These are phyloP conservation scores for Drosophila punjabiensis DNA, from an alignment of 1,140 invertebrate genomes.

Conservation along the genomic window DNA sequence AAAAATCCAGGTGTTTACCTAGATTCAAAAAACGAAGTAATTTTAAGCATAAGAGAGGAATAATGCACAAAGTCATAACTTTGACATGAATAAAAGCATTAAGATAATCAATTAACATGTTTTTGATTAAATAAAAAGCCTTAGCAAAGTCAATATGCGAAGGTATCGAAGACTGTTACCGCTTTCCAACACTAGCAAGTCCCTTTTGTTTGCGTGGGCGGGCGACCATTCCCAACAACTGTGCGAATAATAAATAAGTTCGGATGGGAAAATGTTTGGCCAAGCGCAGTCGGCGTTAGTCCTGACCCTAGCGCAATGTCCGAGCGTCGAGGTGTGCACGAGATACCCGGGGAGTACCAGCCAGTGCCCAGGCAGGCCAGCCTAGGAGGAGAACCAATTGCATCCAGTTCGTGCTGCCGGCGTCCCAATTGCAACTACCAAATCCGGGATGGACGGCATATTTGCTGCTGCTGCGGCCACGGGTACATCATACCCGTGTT, in stretches of 20 bases:
- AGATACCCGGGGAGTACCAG: conserved; percentile 66
- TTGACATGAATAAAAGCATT: too few relatives aligned
- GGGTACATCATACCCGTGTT: conserved; percentile 70
- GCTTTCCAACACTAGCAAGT: conserved; percentile 40
- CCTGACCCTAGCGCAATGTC: conserved; percentile 43
- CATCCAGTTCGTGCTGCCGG: conserved; percentile 58
- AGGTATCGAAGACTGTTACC: conserved; percentile 1
- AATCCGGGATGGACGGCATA: conserved; percentile 20
- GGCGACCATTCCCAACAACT: conserved; percentile 63
- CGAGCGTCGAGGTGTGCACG: conserved; percentile 52
- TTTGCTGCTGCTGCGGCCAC: conserved; percentile 55
- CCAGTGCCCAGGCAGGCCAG: conserved; percentile 46
- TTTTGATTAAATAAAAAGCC: too few relatives aligned
- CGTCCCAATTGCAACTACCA: conserved; percentile 32
- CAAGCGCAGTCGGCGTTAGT: conserved; percentile 39
- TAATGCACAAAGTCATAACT: too few relatives aligned
- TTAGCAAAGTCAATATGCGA: conserved; percentile 12
- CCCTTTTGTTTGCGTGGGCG: conserved; percentile 63
- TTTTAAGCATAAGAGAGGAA: too few relatives aligned
- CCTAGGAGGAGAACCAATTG: conserved; percentile 32
- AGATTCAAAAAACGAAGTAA: too few relatives aligned
- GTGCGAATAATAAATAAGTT: conserved; percentile 75
- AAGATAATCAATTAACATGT: too few relatives aligned
- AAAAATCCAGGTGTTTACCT: background rate
- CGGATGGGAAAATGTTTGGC: conserved; percentile 40